Base-by-base conservation (phyloP, 2,113 vertebrate genomes). In the Gambusia affinis region DNA sequence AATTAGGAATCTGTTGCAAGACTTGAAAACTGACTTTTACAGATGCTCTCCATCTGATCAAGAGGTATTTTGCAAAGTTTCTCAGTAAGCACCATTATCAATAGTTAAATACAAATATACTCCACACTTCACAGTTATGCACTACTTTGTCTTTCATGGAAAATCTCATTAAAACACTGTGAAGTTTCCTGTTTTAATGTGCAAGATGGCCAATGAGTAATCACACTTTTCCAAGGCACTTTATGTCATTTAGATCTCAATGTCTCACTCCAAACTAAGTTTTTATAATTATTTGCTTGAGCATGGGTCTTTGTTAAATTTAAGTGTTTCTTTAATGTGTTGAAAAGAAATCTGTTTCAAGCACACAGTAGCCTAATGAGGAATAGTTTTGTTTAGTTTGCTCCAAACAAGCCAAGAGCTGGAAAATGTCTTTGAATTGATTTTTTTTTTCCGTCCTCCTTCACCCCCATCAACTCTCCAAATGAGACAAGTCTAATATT, bases 401-500 rank as follows among this genome's bases (percentile, higher is more conserved):
- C 90, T 88, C 30, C 15, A 63, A 63, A 63, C 19, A 77, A 83
- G 64, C 78, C 76, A 65, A 60, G 54, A 67, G 67, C 64, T 79
- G 66, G 71, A 81, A 81, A 81, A 77, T 77, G 44, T 72, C 60
- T n/a, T 83, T 30, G 65, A 62, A 19, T 78, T 30, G 2, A 47
- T 14, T 72, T 67, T 76, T 64, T 44, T 67, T 73, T 37, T 17
- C 31, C 42, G 11, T 60, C 28, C 29, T 15, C 24, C 37, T 60
- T 57, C 15, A 4, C 11, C 64, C 64, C 33, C 42, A 57, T 60
- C 61, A 62, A 4, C 70, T 62, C 60, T 84, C 71, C 28, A 83
- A 76, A 86, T 64, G 73, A 76, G 64, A 76, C 60, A 70, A 47
- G 81, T 82, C 75, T 78, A 88, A 88, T 90, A 91, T 84, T 63